A percentile compares a stretch with the other conserved stretches of the same genome.
Evolutionary conservation across 2,113 vertebrate species (phyloP).

Genomic region (Centrocercus urophasianus): DNA sequence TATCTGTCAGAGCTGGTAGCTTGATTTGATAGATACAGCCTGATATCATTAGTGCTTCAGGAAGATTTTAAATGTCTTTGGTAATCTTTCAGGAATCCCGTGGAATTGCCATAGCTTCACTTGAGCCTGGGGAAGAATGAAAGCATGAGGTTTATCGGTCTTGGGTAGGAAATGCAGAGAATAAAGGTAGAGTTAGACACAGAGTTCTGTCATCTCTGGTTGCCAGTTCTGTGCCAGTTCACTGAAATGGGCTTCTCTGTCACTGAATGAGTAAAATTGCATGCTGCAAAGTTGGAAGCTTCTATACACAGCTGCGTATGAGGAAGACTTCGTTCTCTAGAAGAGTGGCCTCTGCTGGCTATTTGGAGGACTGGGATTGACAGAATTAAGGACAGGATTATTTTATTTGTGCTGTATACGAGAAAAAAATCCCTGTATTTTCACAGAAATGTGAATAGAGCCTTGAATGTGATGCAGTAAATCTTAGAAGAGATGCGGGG

Average conservation of each 20-base stretch:
- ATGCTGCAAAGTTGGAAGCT: not conserved
- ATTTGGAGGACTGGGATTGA: not conserved
- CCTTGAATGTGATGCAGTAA: not conserved
- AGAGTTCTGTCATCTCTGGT: not conserved
- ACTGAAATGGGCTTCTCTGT: not conserved
- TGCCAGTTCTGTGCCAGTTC: not conserved
- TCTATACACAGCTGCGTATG: not conserved
- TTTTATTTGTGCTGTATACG: constrained; percentile 16
- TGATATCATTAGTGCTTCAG: not conserved
- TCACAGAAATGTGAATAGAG: constrained; percentile 10
- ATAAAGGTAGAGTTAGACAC: not conserved
- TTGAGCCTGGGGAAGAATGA: not conserved
- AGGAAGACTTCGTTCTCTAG: not conserved
- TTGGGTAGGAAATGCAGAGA: not conserved
- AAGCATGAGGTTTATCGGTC: constrained; percentile 23
- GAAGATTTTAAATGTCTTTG: constrained; percentile 39
- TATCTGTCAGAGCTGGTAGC: not conserved
- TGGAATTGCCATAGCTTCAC: constrained; percentile 30
- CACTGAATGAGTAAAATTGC: not conserved
- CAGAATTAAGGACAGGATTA: not conserved
- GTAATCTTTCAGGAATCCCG: constrained; percentile 6
- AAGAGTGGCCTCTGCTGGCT: not conserved
- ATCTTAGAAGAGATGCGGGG: constrained; percentile 15
- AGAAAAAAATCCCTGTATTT: constrained; percentile 28
- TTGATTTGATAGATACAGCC: not conserved